Percentiles rank a stretch among this genome's conserved stretches.
phyloP scores from a whole-genome alignment of 2,797 vertebrate species.

The Silurus lanzhouensis region DNA sequence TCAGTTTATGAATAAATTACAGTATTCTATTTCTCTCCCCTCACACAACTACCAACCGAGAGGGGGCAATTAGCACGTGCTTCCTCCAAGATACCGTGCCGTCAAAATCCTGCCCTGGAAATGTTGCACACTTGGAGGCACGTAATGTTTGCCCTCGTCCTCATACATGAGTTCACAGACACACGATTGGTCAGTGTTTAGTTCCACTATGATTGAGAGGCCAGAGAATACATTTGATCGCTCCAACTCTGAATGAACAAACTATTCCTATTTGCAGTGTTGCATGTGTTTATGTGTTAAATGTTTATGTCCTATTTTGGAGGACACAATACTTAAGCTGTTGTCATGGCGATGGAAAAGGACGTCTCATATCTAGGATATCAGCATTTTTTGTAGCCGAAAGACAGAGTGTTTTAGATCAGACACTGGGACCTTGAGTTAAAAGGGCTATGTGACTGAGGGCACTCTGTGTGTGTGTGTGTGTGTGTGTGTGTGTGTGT shows the following conservation, averaged over 20 bases:
- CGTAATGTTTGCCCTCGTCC: not conserved
- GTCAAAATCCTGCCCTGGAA: not conserved
- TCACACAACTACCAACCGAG: not conserved
- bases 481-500: conserved; percentile 27
- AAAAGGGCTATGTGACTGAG: conserved; percentile 10
- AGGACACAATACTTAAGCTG: not conserved
- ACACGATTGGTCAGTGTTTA: not conserved
- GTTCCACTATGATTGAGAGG: not conserved
- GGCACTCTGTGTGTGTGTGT: conserved; percentile 20
- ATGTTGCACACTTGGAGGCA: not conserved
- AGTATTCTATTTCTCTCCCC: not conserved
- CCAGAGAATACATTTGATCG: not conserved
- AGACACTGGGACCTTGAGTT: not conserved
- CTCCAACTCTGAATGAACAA: not conserved
- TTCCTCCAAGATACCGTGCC: not conserved
- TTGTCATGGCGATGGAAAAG: not conserved
- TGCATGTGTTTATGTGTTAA: not conserved
- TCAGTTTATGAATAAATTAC: no score
- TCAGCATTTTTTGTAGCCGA: not conserved
- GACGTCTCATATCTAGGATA: not conserved
- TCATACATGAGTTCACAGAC: not conserved
- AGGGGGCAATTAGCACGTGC: not conserved
- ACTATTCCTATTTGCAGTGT: not conserved
- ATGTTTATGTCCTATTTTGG: not conserved
- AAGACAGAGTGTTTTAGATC: not conserved